Percentiles rank a stretch among this genome's conserved stretches.
phyloP scores from a whole-genome alignment of 2,888 invertebrate species.

The Agrypnus murinus region DNA sequence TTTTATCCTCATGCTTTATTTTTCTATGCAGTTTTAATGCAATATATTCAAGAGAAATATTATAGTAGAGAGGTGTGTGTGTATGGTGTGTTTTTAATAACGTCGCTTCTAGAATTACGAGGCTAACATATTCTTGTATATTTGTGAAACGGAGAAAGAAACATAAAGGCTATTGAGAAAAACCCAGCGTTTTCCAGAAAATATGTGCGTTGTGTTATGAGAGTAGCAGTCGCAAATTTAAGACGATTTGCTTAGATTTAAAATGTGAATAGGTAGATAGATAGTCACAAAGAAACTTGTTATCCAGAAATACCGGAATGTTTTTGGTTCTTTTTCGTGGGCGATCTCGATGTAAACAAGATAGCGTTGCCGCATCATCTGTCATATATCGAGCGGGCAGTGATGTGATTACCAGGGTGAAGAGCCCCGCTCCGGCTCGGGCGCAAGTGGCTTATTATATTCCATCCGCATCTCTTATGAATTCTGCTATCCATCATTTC shows the following conservation, averaged over 20 bases:
- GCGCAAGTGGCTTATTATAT: conserved; percentile 68
- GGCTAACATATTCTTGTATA: conserved; percentile 14
- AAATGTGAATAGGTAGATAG: conserved; percentile 9
- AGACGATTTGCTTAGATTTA: conserved; percentile 31
- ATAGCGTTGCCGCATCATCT: conserved; percentile 55
- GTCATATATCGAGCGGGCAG: conserved; percentile 55
- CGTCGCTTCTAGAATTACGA: conserved; percentile 16
- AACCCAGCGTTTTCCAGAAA: neutral
- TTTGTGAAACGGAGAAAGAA: neutral
- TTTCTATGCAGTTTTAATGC: conserved; percentile 39
- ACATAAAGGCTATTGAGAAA: neutral
- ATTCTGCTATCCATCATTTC: conserved; percentile 67
- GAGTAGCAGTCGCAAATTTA: conserved; percentile 22
- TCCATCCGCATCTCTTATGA: conserved; percentile 66
- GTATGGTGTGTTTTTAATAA: conserved; percentile 18
- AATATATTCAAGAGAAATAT: conserved; percentile 26
- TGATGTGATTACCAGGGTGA: conserved; percentile 57
- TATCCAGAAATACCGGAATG: conserved; percentile 19
- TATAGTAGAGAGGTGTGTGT: conserved; percentile 31
- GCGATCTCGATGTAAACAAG: conserved; percentile 47
- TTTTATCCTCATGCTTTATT: conserved; percentile 29
- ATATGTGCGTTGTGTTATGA: conserved; percentile 2
- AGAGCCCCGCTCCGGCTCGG: conserved; percentile 52
- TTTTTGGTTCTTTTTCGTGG: conserved; percentile 22
- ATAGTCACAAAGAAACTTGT: conserved; percentile 23